Base-by-base conservation (phyloP, 92 coral and sea anemone genomes). In the Porites cylindrica region DNA sequence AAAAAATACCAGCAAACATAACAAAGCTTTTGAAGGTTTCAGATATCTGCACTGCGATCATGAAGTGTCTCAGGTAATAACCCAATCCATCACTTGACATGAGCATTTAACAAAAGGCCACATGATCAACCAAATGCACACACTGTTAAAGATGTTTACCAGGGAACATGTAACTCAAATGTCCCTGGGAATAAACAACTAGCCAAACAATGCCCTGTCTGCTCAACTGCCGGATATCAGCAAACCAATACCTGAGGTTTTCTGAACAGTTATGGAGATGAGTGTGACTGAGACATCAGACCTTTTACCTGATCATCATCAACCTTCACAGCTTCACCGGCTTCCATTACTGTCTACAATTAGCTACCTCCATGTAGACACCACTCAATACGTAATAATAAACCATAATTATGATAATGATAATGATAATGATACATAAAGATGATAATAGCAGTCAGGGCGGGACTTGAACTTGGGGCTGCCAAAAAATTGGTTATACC, bases 1-100 rank as follows among this genome's bases (percentile, higher is more conserved):
- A 8, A 13, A 32, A 10, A 70, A 59, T 11, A 17, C 63, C 47
- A 38, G 47, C 47, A 38, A 38, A 3, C 47, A 53, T 23, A 23
- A 51, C 12, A 2, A 38, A 32, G 20, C 54, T 14, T 64, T 13
- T 72, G 80, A 73, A 73, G 87, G 87, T 74, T 73, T 83, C 87
- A 83, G 80, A 83, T 83, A 83, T 83, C 87, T 83, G 72, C 26
- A 83, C 87, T 72, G 87, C 73, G 10, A 61, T 83, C 87, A 72
- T 83, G 71, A 62, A 1, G 29, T 72, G 87, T 61, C 80, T 51
- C 87, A 61, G 87, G 0, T 60, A 38, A 38, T 38, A 4, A 56
- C 80, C 80, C 87, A 83, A 66, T 23, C 78, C 59, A 70, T 58
- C 8, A 58, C 86, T 81, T 70, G 52, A 58, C 13, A 47, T 23